phyloP scores from a whole-genome alignment of 2,113 vertebrate genomes.

The Larimichthys crocea region DNA sequence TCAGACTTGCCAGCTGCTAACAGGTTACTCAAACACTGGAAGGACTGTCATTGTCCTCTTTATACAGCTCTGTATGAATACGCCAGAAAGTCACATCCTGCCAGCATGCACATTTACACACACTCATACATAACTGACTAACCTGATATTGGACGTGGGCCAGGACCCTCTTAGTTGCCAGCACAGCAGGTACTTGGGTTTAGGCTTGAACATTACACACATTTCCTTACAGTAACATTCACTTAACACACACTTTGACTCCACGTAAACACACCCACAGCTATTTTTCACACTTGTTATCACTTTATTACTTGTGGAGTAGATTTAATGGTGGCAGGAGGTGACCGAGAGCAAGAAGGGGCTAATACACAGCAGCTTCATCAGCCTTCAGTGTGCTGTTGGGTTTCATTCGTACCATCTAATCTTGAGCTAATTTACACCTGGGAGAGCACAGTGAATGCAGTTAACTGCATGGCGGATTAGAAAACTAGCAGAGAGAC shows the following conservation, averaged over 20 bases:
- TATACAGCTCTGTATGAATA: conserved; percentile 42
- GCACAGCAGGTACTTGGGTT: conserved; percentile 34
- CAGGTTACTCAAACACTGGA: conserved; percentile 68
- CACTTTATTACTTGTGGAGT: conserved; percentile 14
- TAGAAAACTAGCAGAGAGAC: conserved; percentile 32
- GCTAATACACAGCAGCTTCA: background rate
- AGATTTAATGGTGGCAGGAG: conserved; percentile 18
- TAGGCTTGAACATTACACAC: conserved; percentile 18
- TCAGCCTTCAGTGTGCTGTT: conserved; percentile 4
- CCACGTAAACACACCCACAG: background rate
- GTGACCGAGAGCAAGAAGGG: conserved; percentile 8
- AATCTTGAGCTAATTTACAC: conserved; percentile 41
- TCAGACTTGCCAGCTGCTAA: conserved; percentile 65
- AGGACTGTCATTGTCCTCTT: conserved; percentile 62
- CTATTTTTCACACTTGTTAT: conserved; percentile 22
- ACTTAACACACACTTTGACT: conserved; percentile 22
- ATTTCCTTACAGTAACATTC: conserved; percentile 27
- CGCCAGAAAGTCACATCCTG: conserved; percentile 50
- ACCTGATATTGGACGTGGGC: conserved; percentile 28
- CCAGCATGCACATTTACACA: conserved; percentile 48
- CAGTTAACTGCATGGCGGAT: conserved; percentile 13
- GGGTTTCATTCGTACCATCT: conserved; percentile 16
- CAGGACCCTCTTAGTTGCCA: conserved; percentile 29
- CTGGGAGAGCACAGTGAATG: conserved; percentile 8
- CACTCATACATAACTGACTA: conserved; percentile 22